Conservation (phyloP, 30 jellyfish, hydroid and myxozoan genomes). For the Turritopsis dohrnii region DNA sequence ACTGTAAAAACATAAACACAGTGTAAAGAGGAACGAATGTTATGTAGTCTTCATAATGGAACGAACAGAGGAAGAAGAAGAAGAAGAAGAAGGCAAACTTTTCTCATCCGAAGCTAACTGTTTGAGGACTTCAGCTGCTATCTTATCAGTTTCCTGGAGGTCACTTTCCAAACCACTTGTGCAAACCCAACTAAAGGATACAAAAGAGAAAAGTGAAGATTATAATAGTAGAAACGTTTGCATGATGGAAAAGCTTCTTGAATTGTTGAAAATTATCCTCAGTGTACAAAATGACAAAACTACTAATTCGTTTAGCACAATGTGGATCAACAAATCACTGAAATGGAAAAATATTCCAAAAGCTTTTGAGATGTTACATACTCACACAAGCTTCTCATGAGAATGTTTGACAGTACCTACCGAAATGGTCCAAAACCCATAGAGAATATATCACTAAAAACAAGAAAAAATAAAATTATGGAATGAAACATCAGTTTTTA, state of each 20-base stretch:
- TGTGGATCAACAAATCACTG: too few species aligned
- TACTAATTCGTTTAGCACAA: too few species aligned
- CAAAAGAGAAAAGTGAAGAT: too few species aligned
- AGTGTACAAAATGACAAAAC: too few species aligned
- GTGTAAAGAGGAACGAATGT: neutral
- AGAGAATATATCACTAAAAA: conserved; percentile 88
- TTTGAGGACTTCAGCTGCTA: conserved; percentile 86
- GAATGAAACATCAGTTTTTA: too few species aligned
- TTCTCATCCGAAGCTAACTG: conserved; percentile 22
- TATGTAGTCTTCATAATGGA: neutral
- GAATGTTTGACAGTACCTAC: conserved; percentile 29
- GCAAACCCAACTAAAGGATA: conserved; percentile 93
- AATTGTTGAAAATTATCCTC: too few species aligned
- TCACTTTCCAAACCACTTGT: conserved; percentile 81
- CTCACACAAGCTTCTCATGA: neutral
- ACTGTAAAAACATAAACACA: conserved; percentile 47
- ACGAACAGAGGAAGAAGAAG: too few species aligned
- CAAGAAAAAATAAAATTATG: neutral
- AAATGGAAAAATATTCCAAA: neutral
- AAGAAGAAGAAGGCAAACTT: conserved; percentile 23
- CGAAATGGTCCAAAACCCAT: conserved; percentile 98
- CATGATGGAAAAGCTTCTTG: too few species aligned
- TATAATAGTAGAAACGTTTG: too few species aligned
- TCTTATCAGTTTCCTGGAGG: conserved; percentile 71
- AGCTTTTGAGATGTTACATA: neutral